Percentiles rank a stretch among this genome's conserved stretches.
Conservation (phyloP, 2,888 invertebrate genomes). For the Ectemnius cavifrons region DNA sequence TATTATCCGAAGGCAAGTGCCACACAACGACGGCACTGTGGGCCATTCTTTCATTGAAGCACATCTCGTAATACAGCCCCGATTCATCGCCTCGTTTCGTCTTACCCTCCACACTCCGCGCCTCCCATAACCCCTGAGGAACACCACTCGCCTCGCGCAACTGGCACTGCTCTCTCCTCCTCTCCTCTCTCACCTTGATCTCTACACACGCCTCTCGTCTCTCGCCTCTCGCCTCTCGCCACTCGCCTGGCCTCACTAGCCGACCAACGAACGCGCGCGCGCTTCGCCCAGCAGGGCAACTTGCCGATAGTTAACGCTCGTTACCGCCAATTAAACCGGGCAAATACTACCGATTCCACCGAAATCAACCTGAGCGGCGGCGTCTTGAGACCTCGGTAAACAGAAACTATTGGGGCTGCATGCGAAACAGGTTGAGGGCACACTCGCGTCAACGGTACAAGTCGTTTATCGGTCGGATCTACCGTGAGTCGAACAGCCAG, state of each 20-base stretch:
- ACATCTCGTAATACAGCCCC: slow-evolving; percentile 7
- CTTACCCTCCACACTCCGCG: neutral
- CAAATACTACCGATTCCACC: slow-evolving; percentile 1
- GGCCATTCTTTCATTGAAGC: slow-evolving; percentile 5
- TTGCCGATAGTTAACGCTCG: slow-evolving; percentile 6
- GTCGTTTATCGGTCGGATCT: too few relatives aligned
- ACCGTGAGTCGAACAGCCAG: too few relatives aligned
- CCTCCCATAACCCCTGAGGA: too few relatives aligned
- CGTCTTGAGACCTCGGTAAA: too few relatives aligned
- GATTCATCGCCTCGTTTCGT: slow-evolving; percentile 8
- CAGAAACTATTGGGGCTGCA: too few relatives aligned
- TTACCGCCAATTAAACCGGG: slow-evolving; percentile 1
- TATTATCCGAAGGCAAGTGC: slow-evolving; percentile 1
- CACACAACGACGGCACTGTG: slow-evolving; percentile 6
- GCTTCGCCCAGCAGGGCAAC: neutral
- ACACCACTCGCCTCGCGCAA: too few relatives aligned
- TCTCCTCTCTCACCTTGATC: slow-evolving; percentile 4
- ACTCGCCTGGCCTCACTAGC: too few relatives aligned
- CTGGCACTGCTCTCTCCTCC: too few relatives aligned
- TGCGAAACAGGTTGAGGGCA: too few relatives aligned
- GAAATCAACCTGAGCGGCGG: neutral
- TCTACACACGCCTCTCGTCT: neutral
- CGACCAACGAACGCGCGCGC: neutral
- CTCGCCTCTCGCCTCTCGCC: neutral
- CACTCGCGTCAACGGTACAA: too few relatives aligned